phyloP scores from a whole-genome alignment of 2,888 invertebrate species.

The Emesis furor region DNA sequence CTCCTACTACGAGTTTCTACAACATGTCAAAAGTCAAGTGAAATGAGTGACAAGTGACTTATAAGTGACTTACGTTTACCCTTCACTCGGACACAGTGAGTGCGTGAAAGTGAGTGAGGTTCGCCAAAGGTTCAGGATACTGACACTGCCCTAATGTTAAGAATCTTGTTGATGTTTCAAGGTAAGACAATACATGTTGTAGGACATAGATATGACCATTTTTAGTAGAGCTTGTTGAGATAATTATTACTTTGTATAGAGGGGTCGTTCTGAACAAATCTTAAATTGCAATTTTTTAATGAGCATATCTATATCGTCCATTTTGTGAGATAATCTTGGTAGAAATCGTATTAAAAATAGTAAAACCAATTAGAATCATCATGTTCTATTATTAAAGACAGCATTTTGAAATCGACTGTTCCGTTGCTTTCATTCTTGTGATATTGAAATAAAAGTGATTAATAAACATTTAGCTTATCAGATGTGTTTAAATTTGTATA shows the following conservation, averaged over 20 bases:
- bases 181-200: constrained; percentile 33
- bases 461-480: no score
- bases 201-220: constrained; percentile 8
- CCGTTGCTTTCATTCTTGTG: no score
- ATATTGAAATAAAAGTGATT: no score
- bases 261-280: background rate
- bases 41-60: constrained; percentile 92
- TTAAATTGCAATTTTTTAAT: no score
- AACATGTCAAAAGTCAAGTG: constrained; percentile 97
- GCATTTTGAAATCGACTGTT: no score
- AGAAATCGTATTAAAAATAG: no score
- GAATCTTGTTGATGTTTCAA: constrained; percentile 21
- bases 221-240: background rate
- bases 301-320: no score
- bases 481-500: no score
- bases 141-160: constrained; percentile 82
- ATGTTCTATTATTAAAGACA: no score
- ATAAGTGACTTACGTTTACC: constrained; percentile 73
- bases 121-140: constrained; percentile 65
- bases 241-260: constrained; percentile 10
- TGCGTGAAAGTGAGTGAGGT: constrained; percentile 35
- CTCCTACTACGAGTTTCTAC: constrained; percentile 99
- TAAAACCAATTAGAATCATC: no score
- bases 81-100: constrained; percentile 31
- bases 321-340: no score